Evolutionary conservation across 2,888 invertebrate species (phyloP).

Genomic region (Pristionchus entomophagus): DNA sequence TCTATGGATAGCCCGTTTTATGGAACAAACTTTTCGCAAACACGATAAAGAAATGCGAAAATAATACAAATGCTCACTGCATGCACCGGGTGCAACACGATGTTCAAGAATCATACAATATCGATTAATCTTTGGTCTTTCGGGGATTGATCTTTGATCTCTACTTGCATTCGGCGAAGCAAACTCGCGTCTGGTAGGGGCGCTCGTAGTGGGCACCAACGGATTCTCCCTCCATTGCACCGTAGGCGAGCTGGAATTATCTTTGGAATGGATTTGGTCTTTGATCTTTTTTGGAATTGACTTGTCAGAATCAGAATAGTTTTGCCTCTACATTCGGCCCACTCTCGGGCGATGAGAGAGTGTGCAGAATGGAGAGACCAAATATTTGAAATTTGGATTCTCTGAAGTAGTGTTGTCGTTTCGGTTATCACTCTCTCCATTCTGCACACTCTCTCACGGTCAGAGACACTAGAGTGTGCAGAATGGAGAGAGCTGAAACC

Average conservation of each 20-base stretch:
- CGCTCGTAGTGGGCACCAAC: constrained; percentile 37
- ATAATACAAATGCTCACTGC: neutral
- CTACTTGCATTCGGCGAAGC: constrained; percentile 36
- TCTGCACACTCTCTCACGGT: too few species aligned
- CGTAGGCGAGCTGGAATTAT: constrained; percentile 26
- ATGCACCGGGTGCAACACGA: neutral
- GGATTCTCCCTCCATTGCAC: constrained; percentile 2
- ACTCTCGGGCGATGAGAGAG: neutral
- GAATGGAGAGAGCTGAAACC: too few species aligned
- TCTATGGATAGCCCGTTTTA: constrained; percentile 30
- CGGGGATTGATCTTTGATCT: neutral
- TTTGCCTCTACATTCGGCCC: neutral
- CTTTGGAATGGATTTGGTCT: neutral
- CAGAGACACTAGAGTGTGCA: too few species aligned
- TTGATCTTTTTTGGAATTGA: neutral
- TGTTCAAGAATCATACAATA: constrained; percentile 6
- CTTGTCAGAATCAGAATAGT: neutral
- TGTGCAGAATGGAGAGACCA: too few species aligned
- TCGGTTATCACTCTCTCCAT: too few species aligned
- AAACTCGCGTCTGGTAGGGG: constrained; percentile 32
- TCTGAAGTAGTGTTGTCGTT: too few species aligned
- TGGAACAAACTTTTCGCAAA: constrained; percentile 10
- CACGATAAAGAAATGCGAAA: constrained; percentile 1
- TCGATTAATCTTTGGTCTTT: constrained; percentile 18
- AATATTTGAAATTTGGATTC: too few species aligned